Evolutionary conservation across 30 jellyfish, hydroid and myxozoan species (phyloP).

Genomic region (Aurelia sp.): DNA sequence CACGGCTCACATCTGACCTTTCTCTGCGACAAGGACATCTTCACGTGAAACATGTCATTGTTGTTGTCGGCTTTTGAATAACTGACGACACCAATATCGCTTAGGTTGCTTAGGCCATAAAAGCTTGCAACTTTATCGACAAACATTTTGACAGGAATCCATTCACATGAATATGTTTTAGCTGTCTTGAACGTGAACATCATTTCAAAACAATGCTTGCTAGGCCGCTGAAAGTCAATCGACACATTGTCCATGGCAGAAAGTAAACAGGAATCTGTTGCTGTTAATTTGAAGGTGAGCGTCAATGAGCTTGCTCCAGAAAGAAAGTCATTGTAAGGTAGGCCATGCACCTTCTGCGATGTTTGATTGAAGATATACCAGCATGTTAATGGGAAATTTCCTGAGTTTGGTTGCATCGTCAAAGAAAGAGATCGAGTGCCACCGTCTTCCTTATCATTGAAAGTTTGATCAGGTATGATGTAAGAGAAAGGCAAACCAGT

Average conservation of each 20-base stretch:
- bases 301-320: not conserved
- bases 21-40: not conserved
- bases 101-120: conserved; percentile 12
- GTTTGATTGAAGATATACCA: conserved; percentile 35
- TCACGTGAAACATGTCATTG: not conserved
- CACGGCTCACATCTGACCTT: conserved; percentile 32
- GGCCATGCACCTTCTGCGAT: conserved; percentile 23
- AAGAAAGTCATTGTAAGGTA: conserved; percentile 7
- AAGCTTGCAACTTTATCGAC: conserved; percentile 28
- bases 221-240: conserved; percentile 1
- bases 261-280: conserved; percentile 21
- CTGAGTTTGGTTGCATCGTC: not conserved
- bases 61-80: conserved; percentile 1
- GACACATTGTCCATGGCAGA: conserved; percentile 19
- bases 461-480: not conserved
- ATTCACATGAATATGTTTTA: conserved; percentile 5
- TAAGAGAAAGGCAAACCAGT: not conserved
- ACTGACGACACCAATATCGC: conserved; percentile 12
- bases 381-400: conserved; percentile 30
- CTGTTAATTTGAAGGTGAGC: conserved; percentile 14
- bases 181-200: conserved; percentile 1
- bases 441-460: not conserved
- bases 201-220: conserved; percentile 32
- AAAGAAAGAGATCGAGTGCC: not conserved
- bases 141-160: conserved; percentile 16